Conservation (phyloP, 2,797 vertebrate species). For the Molossus alvarezi region DNA sequence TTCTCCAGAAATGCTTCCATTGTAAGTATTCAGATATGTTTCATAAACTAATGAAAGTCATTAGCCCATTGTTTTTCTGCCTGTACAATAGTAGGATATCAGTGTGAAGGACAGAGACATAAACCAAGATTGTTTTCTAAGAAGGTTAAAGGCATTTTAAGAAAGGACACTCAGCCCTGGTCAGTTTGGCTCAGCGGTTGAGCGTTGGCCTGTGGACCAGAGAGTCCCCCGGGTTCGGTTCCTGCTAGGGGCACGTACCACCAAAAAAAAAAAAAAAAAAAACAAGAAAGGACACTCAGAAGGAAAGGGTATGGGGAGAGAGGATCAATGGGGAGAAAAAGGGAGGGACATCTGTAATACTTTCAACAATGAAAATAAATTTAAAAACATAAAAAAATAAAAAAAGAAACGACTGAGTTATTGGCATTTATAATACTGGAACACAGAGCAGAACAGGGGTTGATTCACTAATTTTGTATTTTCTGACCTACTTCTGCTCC, state of each 20-base stretch:
- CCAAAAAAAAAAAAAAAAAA: no score
- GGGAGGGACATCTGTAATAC: no score
- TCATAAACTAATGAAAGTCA: neutral
- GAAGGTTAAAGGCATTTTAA: neutral
- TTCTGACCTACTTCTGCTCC: neutral
- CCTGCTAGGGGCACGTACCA: no score
- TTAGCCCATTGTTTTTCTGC: neutral
- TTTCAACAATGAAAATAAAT: no score
- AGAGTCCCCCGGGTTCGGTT: no score
- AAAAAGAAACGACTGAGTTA: neutral
- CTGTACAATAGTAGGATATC: neutral
- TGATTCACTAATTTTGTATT: neutral
- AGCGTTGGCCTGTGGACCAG: no score
- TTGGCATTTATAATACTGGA: neutral
- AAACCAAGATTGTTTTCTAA: neutral
- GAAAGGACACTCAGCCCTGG: neutral
- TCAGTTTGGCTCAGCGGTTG: no score
- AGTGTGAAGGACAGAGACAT: neutral
- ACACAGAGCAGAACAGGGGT: neutral
- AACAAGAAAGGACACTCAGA: neutral
- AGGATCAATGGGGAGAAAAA: no score
- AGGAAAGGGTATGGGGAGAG: no score
- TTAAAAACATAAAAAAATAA: no score
- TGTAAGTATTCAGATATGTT: neutral
- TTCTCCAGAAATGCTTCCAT: neutral